These are phyloP conservation scores for Acanthosepion lycidas DNA, from an alignment of 2,888 invertebrate species.

Conservation along the genomic window DNA sequence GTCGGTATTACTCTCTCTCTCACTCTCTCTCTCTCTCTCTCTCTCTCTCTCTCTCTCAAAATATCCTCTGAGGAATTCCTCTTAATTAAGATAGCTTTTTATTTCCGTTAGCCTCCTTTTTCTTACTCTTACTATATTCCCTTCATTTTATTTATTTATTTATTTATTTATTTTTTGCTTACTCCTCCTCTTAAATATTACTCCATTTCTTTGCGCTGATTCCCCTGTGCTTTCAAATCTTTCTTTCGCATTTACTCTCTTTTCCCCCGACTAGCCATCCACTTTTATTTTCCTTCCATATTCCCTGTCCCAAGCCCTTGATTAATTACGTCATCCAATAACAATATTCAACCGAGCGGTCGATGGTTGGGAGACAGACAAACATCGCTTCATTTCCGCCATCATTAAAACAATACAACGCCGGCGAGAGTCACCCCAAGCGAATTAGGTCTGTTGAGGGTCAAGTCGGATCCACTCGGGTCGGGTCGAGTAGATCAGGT, in stretches of 20 bases:
- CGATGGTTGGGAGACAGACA: neutral
- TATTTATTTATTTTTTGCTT: neutral
- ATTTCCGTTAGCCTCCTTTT: neutral
- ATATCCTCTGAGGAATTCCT: too few relatives aligned
- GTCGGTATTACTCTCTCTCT: neutral
- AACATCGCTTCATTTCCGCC: neutral
- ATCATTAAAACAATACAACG: neutral
- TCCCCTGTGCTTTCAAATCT: neutral
- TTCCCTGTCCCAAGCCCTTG: neutral
- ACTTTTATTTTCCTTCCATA: neutral
- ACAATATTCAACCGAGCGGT: neutral
- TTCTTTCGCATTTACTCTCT: neutral
- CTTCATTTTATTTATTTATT: neutral
- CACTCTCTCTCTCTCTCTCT: neutral
- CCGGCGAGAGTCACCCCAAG: neutral
- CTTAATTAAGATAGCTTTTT: neutral
- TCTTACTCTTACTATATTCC: neutral
- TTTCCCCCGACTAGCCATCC: neutral
- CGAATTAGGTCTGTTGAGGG: neutral
- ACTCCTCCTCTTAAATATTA: neutral
- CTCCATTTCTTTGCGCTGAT: too few relatives aligned
- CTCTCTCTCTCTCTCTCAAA: neutral
- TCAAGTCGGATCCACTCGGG: slow-evolving; percentile 33
- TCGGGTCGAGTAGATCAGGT: neutral
- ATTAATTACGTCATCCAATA: slow-evolving; percentile 33